A percentile compares a stretch with the other conserved stretches of the same genome.
Conservation (phyloP, 1,140 invertebrate genomes). For the Neuroterus valhalla region DNA sequence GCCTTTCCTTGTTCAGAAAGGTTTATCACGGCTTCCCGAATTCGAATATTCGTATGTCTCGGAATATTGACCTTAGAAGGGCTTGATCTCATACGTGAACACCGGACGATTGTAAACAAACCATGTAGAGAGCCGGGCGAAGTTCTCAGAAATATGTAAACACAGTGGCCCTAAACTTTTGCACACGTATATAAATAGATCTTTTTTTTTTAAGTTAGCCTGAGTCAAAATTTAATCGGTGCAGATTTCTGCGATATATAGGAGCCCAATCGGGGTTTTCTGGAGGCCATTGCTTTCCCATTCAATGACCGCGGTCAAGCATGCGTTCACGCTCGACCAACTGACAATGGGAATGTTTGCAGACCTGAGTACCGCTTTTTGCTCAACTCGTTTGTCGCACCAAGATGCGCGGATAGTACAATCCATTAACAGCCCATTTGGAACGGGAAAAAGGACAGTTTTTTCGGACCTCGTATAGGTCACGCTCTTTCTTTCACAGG, state of each 20-base stretch:
- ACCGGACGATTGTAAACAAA: too few relatives aligned
- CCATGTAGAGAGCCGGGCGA: too few relatives aligned
- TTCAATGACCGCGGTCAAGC: constrained; percentile 13
- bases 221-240: too few relatives aligned
- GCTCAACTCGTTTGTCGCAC: constrained; percentile 14
- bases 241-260: background rate
- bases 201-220: too few relatives aligned
- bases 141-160: too few relatives aligned
- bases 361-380: constrained; percentile 6
- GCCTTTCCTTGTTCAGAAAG: too few relatives aligned
- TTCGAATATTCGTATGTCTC: too few relatives aligned
- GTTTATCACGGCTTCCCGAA: too few relatives aligned
- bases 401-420: constrained; percentile 6
- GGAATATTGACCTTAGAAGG: too few relatives aligned
- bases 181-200: too few relatives aligned
- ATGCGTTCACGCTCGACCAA: constrained; percentile 10
- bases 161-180: too few relatives aligned
- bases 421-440: constrained; percentile 7
- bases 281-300: constrained; percentile 2
- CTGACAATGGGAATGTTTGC: constrained; percentile 17
- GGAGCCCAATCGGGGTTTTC: background rate
- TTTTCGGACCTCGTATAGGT: background rate
- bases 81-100: too few relatives aligned
- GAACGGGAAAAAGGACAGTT: background rate
- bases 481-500: background rate